A percentile compares a stretch with the other conserved stretches of the same genome.
phyloP scores from a whole-genome alignment of 2,797 vertebrate species.

The Pangasius macronema region DNA sequence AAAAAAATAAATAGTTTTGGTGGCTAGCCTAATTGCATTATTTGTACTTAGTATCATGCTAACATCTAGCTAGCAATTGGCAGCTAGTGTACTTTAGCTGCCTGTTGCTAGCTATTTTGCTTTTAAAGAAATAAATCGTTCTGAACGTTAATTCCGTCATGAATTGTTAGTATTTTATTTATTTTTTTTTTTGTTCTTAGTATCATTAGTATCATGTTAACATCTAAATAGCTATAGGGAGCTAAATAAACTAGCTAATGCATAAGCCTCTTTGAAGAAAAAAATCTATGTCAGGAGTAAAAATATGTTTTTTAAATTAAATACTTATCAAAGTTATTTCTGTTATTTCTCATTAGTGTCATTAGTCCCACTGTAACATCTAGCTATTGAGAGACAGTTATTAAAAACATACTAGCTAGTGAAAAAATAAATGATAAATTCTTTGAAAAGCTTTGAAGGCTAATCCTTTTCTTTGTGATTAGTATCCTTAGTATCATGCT shows the following conservation, averaged over 20 bases:
- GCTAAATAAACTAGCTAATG: neutral
- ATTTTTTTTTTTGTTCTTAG: neutral
- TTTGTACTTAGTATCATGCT: neutral
- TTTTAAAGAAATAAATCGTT: neutral
- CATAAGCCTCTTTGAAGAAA: neutral
- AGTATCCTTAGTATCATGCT: neutral
- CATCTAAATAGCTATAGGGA: too few relatives aligned
- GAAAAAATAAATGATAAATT: neutral
- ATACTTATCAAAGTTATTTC: neutral
- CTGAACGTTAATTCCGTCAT: neutral
- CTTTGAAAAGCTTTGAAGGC: neutral
- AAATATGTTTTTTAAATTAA: neutral
- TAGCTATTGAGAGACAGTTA: neutral
- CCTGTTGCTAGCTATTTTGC: neutral
- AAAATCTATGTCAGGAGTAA: neutral
- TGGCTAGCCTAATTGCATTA: neutral
- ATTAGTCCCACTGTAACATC: neutral
- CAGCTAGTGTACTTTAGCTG: neutral
- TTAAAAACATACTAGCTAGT: neutral
- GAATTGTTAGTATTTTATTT: neutral
- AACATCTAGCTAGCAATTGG: neutral
- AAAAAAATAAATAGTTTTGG: neutral
- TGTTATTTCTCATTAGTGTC: neutral
- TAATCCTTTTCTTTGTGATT: neutral
- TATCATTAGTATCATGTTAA: neutral